Conservation (phyloP, 2,888 invertebrate species). For the Pterobdella sp. region DNA sequence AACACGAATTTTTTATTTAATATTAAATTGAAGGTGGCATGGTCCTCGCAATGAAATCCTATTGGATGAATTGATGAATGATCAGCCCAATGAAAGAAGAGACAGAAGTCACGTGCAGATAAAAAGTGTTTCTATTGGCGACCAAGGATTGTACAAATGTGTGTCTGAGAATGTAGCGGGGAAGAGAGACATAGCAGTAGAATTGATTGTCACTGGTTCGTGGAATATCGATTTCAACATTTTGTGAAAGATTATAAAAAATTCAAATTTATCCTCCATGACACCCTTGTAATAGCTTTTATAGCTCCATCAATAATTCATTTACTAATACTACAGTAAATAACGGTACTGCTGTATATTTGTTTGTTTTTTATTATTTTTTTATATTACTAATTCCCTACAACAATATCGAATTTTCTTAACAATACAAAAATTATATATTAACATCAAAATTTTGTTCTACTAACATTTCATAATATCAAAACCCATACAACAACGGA, state of each 20-base stretch:
- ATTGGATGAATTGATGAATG: background rate
- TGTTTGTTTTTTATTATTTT: too few relatives aligned
- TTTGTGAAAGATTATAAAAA: too few relatives aligned
- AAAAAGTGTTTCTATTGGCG: background rate
- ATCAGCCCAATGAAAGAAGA: background rate
- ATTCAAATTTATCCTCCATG: too few relatives aligned
- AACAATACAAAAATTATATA: too few relatives aligned
- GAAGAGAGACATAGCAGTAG: background rate
- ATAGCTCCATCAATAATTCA: background rate
- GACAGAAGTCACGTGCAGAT: background rate
- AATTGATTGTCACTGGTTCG: conserved; percentile 18
- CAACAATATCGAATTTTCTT: too few relatives aligned
- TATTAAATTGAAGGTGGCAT: background rate
- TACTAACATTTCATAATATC: too few relatives aligned
- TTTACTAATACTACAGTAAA: background rate
- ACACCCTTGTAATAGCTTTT: background rate
- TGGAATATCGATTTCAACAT: too few relatives aligned
- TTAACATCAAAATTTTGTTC: too few relatives aligned
- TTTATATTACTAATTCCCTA: too few relatives aligned
- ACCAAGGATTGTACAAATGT: conserved; percentile 16
- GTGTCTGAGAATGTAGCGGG: conserved; percentile 18
- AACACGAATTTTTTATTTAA: too few relatives aligned
- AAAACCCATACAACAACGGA: too few relatives aligned
- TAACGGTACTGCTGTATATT: background rate
- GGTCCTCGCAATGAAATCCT: background rate